Evolutionary conservation across 2,113 vertebrate genomes (phyloP), one percentile per base, ranked within the genome.

Genomic region (Hyla sarda): DNA sequence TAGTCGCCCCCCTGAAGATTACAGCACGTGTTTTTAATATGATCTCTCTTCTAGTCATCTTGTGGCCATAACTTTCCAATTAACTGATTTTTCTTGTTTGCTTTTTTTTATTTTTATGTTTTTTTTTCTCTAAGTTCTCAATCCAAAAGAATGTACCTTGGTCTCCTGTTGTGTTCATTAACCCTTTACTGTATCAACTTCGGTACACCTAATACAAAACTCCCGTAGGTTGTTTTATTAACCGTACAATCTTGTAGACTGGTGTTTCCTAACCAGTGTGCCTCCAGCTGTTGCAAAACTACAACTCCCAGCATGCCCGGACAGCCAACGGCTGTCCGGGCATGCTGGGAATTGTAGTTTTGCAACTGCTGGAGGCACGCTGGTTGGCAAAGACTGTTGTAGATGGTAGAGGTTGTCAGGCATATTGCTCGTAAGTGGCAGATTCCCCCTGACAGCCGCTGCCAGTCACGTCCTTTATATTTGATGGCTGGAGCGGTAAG

Each of bases 371-470:
- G n/a, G n/a, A n/a, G n/a, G n/a, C n/a, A n/a, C n/a, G n/a, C n/a
- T 45, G 41, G 41, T 45, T 45, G 41, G 10, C 5, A 45, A 45
- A 45, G 41, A 45, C n/a, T n/a, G n/a, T n/a, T n/a, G n/a, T n/a
- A n/a, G n/a, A n/a, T n/a, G n/a, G n/a, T n/a, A n/a, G n/a, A n/a
- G n/a, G n/a, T n/a, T 13, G 34, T 71, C 17, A 11, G 10, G 14
- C 32, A 19, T 32, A 25, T 12, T 60, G 77, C 54, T 54, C 78
- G 47, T 81, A 65, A 81, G 78, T 21, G 25, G 56, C 78, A 62
- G 56, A 16, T 65, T 65, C 60, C 37, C 28, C 56, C 56, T 60
- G 54, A 80, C 34, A 60, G 54, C 13, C 13, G 30, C 54, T 37
- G 54, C 54, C 65, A 37, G 54, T 78, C 76, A 23, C 9, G 28